phyloP scores from a whole-genome alignment of 1,140 invertebrate species.

The Nixonia krombeini region DNA sequence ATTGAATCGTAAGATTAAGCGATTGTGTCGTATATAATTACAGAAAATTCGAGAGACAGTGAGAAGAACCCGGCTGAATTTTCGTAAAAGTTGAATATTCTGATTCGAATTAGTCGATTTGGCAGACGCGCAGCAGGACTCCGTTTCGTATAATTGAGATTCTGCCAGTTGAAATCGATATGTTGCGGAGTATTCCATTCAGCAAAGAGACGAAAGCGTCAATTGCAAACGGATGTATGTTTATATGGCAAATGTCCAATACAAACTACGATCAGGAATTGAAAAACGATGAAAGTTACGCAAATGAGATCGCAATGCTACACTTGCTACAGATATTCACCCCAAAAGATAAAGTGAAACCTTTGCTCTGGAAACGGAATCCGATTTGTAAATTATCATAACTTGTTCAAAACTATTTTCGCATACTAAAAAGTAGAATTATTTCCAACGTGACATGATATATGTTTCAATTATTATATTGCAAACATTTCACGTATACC shows the following conservation, averaged over 20 bases:
- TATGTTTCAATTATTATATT: too few relatives aligned
- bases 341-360: not conserved
- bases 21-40: too few relatives aligned
- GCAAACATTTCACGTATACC: too few relatives aligned
- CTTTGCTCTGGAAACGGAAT: too few relatives aligned
- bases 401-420: too few relatives aligned
- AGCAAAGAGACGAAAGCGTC: constrained; percentile 7
- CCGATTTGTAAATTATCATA: too few relatives aligned
- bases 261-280: constrained; percentile 19
- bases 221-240: constrained; percentile 24
- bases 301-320: constrained; percentile 9
- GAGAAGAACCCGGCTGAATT: too few relatives aligned
- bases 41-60: too few relatives aligned
- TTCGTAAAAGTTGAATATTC: constrained; percentile 8
- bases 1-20: too few relatives aligned
- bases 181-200: constrained; percentile 9
- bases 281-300: constrained; percentile 44
- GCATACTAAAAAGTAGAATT: too few relatives aligned
- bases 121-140: not conserved
- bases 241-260: constrained; percentile 20
- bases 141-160: constrained; percentile 35
- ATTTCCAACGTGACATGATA: too few relatives aligned
- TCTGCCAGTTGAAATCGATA: constrained; percentile 23
- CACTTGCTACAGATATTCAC: constrained; percentile 2
- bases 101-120: constrained; percentile 32